Base-by-base conservation (phyloP, 2,113 vertebrate species). In the Callithrix jacchus region DNA sequence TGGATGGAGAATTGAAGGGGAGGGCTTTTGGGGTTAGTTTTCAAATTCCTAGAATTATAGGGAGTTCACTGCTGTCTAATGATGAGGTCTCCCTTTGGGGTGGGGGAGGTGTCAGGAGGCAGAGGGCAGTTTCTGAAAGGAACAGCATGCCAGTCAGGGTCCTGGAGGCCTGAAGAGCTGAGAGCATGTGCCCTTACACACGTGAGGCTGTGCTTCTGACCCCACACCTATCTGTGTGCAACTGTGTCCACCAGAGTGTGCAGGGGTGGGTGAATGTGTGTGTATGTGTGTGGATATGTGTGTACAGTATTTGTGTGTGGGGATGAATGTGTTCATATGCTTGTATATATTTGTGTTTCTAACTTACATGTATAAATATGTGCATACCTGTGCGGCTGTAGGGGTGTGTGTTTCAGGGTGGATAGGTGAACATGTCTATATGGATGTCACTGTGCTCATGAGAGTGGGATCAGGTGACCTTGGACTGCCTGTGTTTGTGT, bases 401-500 rank as follows among this genome's bases (percentile, higher is more conserved):
- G 18, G 70, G 8, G n/a, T 11, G 8, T 27, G 66, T 17, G n/a
- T 47, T 23, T 45, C 27, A 25, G 37, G 5, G n/a, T 9, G 6
- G 13, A 4, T 52, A 14, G 2, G 0, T 1, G 7, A 17, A n/a
- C 1, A 23, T 0, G 0, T 0, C 2, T 7, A 5, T 17, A 18
- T 68, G 66, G 13, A 8, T 68, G 16, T 35, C 40, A 30, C 27
- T 13, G 16, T 37, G 30, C 23, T 20, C 3, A 9, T 9, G 45
- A 3, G 11, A 18, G 14, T 6, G 0, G 0, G 3, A 12, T 35
- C 2, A 6, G 1, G 2, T 0, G 3, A 8, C 7, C 66, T 35
- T n/a, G 66, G 16, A 35, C 21, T 14, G 45, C 4, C 27, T 25
- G 45, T 47, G 30, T 45, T 16, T n/a, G n/a, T n/a, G n/a, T n/a